A percentile compares a stretch with the other conserved stretches of the same genome.
Conservation (phyloP, 2,113 vertebrate species). For the Cheilinus undulatus region DNA sequence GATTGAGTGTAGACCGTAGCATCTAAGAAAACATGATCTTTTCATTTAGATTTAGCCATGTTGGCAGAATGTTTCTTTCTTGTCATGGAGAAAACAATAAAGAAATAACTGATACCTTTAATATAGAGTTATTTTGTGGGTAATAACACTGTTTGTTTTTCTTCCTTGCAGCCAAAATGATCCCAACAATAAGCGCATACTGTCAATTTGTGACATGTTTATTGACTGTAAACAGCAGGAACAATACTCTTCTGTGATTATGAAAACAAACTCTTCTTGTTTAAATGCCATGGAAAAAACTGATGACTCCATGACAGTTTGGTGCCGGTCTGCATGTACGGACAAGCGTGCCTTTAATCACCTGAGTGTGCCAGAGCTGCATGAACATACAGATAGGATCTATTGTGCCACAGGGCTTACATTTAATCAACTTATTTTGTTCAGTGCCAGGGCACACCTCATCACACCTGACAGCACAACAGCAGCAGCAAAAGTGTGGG, state of each 20-base stretch:
- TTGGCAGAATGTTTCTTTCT: conserved; percentile 64
- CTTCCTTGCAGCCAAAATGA: neutral
- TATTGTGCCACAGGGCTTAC: conserved; percentile 39
- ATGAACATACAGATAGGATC: conserved; percentile 28
- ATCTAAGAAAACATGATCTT: conserved; percentile 45
- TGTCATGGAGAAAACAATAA: conserved; percentile 62
- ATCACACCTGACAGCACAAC: conserved; percentile 14
- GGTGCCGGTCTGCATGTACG: conserved; percentile 23
- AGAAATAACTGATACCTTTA: conserved; percentile 63
- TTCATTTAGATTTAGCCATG: conserved; percentile 23
- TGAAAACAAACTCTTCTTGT: conserved; percentile 37
- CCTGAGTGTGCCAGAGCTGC: conserved; percentile 29
- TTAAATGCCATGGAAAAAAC: conserved; percentile 29
- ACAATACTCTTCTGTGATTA: neutral
- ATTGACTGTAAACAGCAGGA: conserved; percentile 23
- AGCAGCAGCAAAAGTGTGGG: neutral
- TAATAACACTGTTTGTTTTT: neutral
- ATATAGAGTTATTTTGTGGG: conserved; percentile 31
- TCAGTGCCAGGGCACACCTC: conserved; percentile 32
- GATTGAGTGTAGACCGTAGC: conserved; percentile 72
- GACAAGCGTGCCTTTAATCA: conserved; percentile 34
- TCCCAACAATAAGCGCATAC: neutral
- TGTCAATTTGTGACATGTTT: conserved; percentile 27
- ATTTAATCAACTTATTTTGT: conserved; percentile 32
- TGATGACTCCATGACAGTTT: neutral